Conservation (phyloP, 2,113 vertebrate species). For the Macheiramphus alcinus region DNA sequence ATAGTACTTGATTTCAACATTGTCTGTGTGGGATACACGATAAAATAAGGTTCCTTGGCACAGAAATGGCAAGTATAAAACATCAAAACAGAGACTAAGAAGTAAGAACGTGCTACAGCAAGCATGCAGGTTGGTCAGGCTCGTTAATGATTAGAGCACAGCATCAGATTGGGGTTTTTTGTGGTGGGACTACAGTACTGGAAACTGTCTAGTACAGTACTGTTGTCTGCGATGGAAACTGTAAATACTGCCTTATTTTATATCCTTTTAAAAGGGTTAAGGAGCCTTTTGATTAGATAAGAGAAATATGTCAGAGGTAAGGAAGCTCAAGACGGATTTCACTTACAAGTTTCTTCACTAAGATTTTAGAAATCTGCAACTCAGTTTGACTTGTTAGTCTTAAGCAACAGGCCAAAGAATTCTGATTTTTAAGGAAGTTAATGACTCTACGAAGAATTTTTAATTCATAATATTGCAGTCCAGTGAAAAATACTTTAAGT, state of each 20-base stretch:
- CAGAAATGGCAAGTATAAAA: background rate
- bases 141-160: background rate
- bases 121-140: background rate
- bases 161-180: background rate
- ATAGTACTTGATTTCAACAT: fast-evolving
- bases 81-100: background rate
- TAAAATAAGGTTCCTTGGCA: background rate
- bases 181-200: background rate
- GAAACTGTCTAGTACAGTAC: background rate
- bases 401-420: background rate
- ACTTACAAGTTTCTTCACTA: background rate
- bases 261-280: background rate
- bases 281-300: background rate
- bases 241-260: background rate
- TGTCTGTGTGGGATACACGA: fast-evolving
- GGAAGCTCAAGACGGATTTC: background rate
- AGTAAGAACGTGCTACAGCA: background rate
- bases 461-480: background rate
- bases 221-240: background rate
- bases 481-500: background rate
- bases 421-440: background rate
- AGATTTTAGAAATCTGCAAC: background rate
- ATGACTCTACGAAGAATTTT: background rate
- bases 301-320: background rate
- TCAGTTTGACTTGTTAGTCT: background rate